Evolutionary conservation across 1,140 invertebrate species (phyloP).

Genomic region (Samia ricini): DNA sequence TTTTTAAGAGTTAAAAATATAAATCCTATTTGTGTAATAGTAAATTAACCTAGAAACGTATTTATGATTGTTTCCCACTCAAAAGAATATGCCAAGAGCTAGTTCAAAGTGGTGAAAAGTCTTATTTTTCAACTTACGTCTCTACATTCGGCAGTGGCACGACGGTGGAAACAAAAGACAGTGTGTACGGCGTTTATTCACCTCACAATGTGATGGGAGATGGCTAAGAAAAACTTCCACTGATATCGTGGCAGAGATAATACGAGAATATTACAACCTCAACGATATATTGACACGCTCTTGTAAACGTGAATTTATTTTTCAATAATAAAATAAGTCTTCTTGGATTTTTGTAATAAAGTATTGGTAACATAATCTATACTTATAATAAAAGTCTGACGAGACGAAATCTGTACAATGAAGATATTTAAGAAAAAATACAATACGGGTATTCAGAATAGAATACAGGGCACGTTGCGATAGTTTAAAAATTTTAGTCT

Average conservation of each 20-base stretch:
- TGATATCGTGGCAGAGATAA: background rate
- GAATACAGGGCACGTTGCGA: too few species aligned
- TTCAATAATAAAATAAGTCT: too few species aligned
- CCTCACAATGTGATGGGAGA: background rate
- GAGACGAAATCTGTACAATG: too few species aligned
- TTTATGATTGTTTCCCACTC: background rate
- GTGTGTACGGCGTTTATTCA: background rate
- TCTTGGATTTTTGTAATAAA: too few species aligned
- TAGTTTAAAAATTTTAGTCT: too few species aligned
- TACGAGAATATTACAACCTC: background rate
- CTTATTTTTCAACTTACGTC: background rate
- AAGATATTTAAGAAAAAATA: too few species aligned
- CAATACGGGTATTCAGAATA: too few species aligned
- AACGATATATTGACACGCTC: background rate
- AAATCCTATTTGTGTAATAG: too few species aligned
- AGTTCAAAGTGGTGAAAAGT: background rate
- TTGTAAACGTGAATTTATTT: background rate
- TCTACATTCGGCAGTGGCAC: background rate
- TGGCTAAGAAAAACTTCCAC: slow-evolving; percentile 2
- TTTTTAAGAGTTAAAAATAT: too few species aligned
- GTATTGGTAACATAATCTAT: too few species aligned
- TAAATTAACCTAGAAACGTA: too few species aligned
- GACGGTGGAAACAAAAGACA: slow-evolving; percentile 1
- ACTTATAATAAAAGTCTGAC: too few species aligned
- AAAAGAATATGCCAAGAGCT: background rate